These are phyloP conservation scores for Drosophila jambulina DNA, from an alignment of 1,140 invertebrate genomes.

Conservation along the genomic window DNA sequence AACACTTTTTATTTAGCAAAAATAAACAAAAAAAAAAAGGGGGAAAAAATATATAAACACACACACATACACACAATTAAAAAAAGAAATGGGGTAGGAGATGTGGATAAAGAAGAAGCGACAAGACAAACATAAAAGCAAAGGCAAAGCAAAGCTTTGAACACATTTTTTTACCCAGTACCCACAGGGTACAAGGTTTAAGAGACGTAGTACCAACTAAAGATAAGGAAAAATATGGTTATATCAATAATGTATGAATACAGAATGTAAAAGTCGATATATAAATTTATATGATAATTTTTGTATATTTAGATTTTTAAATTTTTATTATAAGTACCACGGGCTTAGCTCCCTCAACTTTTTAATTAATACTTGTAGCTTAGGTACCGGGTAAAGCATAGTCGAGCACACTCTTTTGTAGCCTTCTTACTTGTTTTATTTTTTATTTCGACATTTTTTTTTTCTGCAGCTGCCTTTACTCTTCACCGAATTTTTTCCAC, in stretches of 20 bases:
- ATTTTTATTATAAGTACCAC: too few species aligned
- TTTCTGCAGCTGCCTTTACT: constrained; percentile 2
- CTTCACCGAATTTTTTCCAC: neutral
- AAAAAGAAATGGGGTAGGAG: constrained; percentile 19
- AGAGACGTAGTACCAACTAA: neutral
- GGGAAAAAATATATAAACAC: constrained; percentile 22
- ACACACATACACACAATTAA: constrained; percentile 41
- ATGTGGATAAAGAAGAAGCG: constrained; percentile 24
- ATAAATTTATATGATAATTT: neutral
- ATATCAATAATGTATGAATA: neutral
- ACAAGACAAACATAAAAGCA: constrained; percentile 30
- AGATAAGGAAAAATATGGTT: neutral
- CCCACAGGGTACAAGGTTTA: neutral
- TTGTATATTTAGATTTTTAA: too few species aligned
- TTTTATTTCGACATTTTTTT: constrained; percentile 10
- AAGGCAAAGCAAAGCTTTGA: constrained; percentile 68
- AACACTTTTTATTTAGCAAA: constrained; percentile 38
- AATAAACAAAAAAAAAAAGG: constrained; percentile 29
- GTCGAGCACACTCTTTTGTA: neutral
- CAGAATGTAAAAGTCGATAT: neutral
- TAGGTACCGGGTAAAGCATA: neutral
- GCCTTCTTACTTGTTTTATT: constrained; percentile 8
- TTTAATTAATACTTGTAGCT: too few species aligned
- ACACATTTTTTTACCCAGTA: constrained; percentile 21
- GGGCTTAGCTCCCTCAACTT: too few species aligned